Percentiles rank a stretch among this genome's conserved stretches.
phyloP scores from a whole-genome alignment of 2,888 invertebrate genomes.

The Coelinius sp. region DNA sequence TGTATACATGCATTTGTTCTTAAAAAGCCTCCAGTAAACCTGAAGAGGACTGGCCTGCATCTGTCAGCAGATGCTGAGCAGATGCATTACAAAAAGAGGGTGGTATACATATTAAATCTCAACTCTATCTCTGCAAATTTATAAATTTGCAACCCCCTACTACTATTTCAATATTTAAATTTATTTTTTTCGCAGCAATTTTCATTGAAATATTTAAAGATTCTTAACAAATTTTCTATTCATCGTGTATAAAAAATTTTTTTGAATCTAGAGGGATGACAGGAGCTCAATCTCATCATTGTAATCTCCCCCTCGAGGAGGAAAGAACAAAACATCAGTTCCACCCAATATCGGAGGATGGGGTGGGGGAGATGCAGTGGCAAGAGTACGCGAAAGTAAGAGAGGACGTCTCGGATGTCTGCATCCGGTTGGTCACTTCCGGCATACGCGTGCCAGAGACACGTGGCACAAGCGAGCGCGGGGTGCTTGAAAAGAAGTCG shows the following conservation, averaged over 20 bases:
- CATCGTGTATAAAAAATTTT: not conserved
- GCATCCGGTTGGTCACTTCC: slow-evolving; percentile 71
- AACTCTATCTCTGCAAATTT: slow-evolving; percentile 21
- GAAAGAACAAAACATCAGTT: too few relatives aligned
- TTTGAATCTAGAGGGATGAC: not conserved
- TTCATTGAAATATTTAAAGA: too few relatives aligned
- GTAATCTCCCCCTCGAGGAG: not conserved
- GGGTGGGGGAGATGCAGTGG: not conserved
- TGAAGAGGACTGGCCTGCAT: slow-evolving; percentile 53
- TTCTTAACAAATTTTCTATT: too few relatives aligned
- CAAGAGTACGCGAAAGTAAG: slow-evolving; percentile 42
- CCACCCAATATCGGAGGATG: too few relatives aligned
- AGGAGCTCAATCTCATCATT: not conserved
- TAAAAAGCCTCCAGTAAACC: not conserved
- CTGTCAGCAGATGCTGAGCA: slow-evolving; percentile 67
- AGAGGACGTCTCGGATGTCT: slow-evolving; percentile 65
- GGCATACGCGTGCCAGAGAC: slow-evolving; percentile 66
- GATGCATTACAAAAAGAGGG: slow-evolving; percentile 53
- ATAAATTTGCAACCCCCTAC: slow-evolving; percentile 21
- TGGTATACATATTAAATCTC: slow-evolving; percentile 18
- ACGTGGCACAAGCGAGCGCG: slow-evolving; percentile 62
- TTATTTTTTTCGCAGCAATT: not conserved
- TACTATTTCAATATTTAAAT: not conserved
- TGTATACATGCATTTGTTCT: slow-evolving; percentile 13
- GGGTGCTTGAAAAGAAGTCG: slow-evolving; percentile 34